Conservation (phyloP, 2,113 vertebrate species). For the Clarias batrachus region DNA sequence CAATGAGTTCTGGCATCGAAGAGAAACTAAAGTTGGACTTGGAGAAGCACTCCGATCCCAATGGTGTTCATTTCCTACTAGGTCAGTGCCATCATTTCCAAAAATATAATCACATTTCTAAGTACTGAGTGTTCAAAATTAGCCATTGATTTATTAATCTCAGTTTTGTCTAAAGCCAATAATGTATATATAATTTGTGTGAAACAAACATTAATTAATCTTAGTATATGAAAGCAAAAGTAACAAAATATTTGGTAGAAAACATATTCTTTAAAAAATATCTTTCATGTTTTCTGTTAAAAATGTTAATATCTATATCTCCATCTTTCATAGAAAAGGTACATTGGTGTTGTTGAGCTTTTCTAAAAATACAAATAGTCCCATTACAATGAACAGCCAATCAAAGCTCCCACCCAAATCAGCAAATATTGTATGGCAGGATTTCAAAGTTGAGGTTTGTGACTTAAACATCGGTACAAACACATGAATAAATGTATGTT, state of each 20-base stretch:
- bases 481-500: not conserved
- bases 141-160: not conserved
- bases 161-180: not conserved
- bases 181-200: not conserved
- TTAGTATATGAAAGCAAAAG: not conserved
- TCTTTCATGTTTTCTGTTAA: no score
- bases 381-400: not conserved
- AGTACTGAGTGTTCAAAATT: not conserved
- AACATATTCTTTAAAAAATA: no score
- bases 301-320: not conserved
- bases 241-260: no score
- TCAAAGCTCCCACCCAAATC: not conserved
- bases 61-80: slow-evolving; percentile 18
- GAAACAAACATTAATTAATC: not conserved
- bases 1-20: not conserved
- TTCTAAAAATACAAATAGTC: not conserved
- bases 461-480: not conserved
- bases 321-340: not conserved
- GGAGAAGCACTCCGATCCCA: slow-evolving; percentile 6
- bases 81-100: not conserved
- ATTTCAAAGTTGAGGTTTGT: not conserved
- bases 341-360: not conserved
- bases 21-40: not conserved
- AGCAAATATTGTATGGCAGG: not conserved
- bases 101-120: not conserved